phyloP scores from a whole-genome alignment of 2,797 vertebrate species.

The Crenichthys baileyi region DNA sequence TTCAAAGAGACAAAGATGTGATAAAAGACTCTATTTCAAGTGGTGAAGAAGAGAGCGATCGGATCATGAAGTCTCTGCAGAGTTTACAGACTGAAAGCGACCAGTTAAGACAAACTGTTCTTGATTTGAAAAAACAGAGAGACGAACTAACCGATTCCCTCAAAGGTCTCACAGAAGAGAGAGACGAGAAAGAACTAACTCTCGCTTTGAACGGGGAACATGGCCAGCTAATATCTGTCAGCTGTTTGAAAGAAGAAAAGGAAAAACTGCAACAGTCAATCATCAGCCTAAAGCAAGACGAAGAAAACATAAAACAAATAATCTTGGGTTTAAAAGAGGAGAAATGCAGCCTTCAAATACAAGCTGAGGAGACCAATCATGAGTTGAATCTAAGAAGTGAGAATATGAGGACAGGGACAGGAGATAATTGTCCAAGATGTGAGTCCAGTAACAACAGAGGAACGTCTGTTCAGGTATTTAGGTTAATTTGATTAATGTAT shows the following conservation, averaged over 20 bases:
- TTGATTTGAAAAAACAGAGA: conserved; percentile 57
- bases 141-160: conserved; percentile 41
- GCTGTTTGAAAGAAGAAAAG: conserved; percentile 60
- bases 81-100: conserved; percentile 58
- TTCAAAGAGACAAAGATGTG: conserved; percentile 55
- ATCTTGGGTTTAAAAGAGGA: conserved; percentile 51
- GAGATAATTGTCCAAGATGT: conserved; percentile 20
- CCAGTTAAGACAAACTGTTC: conserved; percentile 48
- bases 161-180: conserved; percentile 40
- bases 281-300: conserved; percentile 54
- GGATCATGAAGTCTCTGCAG: conserved; percentile 41
- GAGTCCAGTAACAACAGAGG: conserved; percentile 35
- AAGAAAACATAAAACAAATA: conserved; percentile 45
- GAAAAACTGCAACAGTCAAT: conserved; percentile 53
- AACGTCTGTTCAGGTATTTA: conserved; percentile 58
- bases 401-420: neutral
- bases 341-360: conserved; percentile 35
- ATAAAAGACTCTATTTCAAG: conserved; percentile 48
- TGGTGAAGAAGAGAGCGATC: conserved; percentile 53
- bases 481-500: neutral
- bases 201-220: conserved; percentile 35
- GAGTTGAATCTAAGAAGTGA: conserved; percentile 16
- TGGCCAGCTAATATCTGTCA: conserved; percentile 37
- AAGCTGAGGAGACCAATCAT: conserved; percentile 30
- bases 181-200: conserved; percentile 37